A percentile compares a stretch with the other conserved stretches of the same genome.
Conservation (phyloP, 1,140 invertebrate species). For the Meteorus sp. region DNA sequence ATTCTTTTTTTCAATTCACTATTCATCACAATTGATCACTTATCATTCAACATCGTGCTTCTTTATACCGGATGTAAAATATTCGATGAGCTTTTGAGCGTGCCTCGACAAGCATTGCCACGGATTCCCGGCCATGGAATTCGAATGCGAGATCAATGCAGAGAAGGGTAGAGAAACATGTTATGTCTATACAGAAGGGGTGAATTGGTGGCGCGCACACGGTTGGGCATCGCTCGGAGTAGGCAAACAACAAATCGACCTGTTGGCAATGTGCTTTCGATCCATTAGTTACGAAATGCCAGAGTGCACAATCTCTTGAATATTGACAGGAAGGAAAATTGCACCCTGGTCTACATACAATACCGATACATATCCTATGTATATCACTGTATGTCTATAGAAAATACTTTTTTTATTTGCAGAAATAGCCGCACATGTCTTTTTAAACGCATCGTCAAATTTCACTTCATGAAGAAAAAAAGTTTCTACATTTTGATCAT, state of each 20-base stretch:
- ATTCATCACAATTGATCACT: conserved; percentile 11
- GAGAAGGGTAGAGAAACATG: neutral
- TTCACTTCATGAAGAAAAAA: too few relatives aligned
- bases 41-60: conserved; percentile 5
- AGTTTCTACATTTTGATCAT: too few relatives aligned
- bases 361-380: too few relatives aligned
- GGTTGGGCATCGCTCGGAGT: neutral
- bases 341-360: neutral
- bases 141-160: conserved; percentile 22
- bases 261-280: conserved; percentile 26
- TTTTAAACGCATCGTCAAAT: too few relatives aligned
- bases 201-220: conserved; percentile 11
- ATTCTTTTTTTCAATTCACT: too few relatives aligned
- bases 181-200: too few relatives aligned
- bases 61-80: neutral
- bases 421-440: too few relatives aligned
- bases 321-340: conserved; percentile 17
- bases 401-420: too few relatives aligned
- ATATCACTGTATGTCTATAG: too few relatives aligned
- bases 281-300: conserved; percentile 25
- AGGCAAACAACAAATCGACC: conserved; percentile 24
- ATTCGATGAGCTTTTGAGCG: conserved; percentile 10
- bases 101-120: conserved; percentile 11
- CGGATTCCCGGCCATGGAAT: conserved; percentile 13
- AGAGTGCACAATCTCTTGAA: conserved; percentile 16